Percentiles rank a stretch among this genome's conserved stretches.
Conservation (phyloP, 2,888 invertebrate species). For the Drosophila prolongata region DNA sequence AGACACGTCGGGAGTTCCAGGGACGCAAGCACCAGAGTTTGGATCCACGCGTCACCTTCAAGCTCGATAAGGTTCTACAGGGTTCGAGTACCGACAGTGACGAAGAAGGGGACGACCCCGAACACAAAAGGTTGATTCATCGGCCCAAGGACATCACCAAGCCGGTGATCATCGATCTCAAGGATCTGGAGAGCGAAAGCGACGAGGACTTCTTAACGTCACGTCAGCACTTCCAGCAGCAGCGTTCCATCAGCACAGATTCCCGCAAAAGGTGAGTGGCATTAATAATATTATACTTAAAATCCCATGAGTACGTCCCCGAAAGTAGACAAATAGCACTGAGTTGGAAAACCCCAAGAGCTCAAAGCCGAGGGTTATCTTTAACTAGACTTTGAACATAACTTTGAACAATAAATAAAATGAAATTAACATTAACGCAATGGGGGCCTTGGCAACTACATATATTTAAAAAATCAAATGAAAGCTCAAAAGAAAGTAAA, state of each 20-base stretch:
- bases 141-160: conserved; percentile 84
- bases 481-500: conserved; percentile 1
- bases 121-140: conserved; percentile 83
- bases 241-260: conserved; percentile 87
- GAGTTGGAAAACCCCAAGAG: not conserved
- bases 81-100: conserved; percentile 83
- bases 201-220: conserved; percentile 86
- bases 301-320: not conserved
- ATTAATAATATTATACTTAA: too few species aligned
- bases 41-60: conserved; percentile 84
- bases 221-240: conserved; percentile 87
- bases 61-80: conserved; percentile 83
- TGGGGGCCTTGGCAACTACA: not conserved
- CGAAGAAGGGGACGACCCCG: conserved; percentile 83
- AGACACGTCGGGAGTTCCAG: conserved; percentile 84
- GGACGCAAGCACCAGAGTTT: conserved; percentile 84
- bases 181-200: conserved; percentile 84
- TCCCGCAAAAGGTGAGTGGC: conserved; percentile 86
- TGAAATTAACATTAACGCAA: conserved; percentile 5
- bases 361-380: conserved; percentile 14
- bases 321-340: not conserved
- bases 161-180: conserved; percentile 84
- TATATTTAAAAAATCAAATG: not conserved
- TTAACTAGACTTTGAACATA: not conserved
- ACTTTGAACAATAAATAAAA: not conserved